Evolutionary conservation across 2,888 invertebrate species (phyloP).

Genomic region (Plebejus melissa): DNA sequence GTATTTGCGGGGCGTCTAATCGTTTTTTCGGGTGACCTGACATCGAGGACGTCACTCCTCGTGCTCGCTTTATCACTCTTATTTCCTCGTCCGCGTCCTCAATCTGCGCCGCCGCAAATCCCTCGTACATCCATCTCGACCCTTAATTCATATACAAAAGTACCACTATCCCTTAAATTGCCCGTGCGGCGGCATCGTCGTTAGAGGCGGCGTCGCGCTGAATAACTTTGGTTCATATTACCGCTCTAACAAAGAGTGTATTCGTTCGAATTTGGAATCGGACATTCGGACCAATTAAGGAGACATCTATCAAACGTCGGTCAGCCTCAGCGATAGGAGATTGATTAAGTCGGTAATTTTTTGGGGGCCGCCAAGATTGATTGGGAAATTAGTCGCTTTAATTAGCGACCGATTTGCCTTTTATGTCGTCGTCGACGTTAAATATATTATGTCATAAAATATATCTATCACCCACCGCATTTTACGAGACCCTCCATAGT

Average conservation of each 20-base stretch:
- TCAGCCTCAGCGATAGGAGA: conserved; percentile 53
- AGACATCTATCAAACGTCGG: conserved; percentile 42
- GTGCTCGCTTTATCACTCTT: conserved; percentile 54
- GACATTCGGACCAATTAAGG: conserved; percentile 37
- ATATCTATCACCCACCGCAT: background rate
- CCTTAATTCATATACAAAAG: conserved; percentile 38
- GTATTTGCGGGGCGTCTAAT: conserved; percentile 37
- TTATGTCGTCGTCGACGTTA: background rate
- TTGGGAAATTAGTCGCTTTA: conserved; percentile 38
- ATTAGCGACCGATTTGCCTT: conserved; percentile 24
- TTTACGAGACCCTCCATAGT: conserved; percentile 16
- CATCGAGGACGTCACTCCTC: conserved; percentile 40
- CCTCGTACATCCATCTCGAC: conserved; percentile 36
- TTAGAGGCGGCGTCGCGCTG: conserved; percentile 23
- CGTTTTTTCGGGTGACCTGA: conserved; percentile 38
- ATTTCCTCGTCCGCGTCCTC: conserved; percentile 47
- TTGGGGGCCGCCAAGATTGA: conserved; percentile 48
- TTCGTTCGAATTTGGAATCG: conserved; percentile 11
- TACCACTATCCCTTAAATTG: conserved; percentile 36
- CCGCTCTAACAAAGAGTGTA: conserved; percentile 28
- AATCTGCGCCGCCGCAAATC: conserved; percentile 44
- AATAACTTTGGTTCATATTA: conserved; percentile 29
- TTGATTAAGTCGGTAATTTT: conserved; percentile 62
- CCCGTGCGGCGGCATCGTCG: conserved; percentile 27
- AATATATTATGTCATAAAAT: conserved; percentile 8